Conservation (phyloP, 2,888 invertebrate species). For the Baronia brevicornis region DNA sequence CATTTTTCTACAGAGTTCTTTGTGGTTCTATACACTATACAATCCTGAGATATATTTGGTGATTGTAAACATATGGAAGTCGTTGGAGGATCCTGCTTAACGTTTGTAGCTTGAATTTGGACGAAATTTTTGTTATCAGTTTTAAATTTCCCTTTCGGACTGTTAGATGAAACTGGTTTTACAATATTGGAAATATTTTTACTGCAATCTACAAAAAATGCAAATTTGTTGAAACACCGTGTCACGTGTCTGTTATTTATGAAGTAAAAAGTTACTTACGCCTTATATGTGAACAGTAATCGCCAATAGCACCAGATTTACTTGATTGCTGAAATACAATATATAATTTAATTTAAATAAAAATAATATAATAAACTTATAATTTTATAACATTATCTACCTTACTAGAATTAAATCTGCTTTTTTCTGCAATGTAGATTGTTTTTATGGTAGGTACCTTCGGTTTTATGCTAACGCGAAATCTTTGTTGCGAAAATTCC, state of each 20-base stretch:
- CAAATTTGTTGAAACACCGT: no score
- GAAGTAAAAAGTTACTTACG: constrained; percentile 37
- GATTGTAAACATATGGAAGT: constrained; percentile 34
- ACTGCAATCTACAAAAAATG: constrained; percentile 7
- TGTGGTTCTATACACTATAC: constrained; percentile 33
- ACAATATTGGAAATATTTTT: constrained; percentile 1
- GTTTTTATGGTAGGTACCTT: constrained; percentile 51
- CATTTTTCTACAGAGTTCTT: constrained; percentile 45
- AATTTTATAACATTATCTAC: constrained; percentile 24
- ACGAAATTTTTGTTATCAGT: constrained; percentile 4
- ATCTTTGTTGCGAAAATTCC: constrained; percentile 43
- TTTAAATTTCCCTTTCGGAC: constrained; percentile 4
- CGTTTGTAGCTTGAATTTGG: constrained; percentile 4
- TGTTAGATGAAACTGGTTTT: constrained; percentile 1
- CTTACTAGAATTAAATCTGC: constrained; percentile 41
- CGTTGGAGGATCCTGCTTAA: constrained; percentile 2
- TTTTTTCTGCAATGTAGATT: constrained; percentile 53
- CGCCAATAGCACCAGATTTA: constrained; percentile 53
- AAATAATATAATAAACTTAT: constrained; percentile 2
- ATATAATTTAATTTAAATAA: constrained; percentile 5
- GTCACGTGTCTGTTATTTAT: no score
- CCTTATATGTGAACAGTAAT: constrained; percentile 50
- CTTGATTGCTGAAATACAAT: constrained; percentile 41
- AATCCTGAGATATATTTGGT: constrained; percentile 23
- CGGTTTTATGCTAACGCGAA: constrained; percentile 55